Conservation (phyloP, 2,888 invertebrate species). For the Hoplodrina ambigua region DNA sequence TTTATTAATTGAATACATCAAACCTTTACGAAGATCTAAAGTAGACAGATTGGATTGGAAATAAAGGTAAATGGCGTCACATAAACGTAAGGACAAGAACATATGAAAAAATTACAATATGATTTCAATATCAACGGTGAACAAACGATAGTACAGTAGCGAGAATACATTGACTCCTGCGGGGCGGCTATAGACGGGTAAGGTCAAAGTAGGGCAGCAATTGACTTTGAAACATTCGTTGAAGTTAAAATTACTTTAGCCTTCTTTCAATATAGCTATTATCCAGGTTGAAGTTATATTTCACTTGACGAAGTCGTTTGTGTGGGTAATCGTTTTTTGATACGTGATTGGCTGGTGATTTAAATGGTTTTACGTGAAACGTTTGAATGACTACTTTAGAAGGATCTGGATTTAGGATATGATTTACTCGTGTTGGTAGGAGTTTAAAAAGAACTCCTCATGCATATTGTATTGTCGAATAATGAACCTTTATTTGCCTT, state of each 20-base stretch:
- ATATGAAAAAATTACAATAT: constrained; percentile 35
- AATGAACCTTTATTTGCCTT: neutral
- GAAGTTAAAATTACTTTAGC: constrained; percentile 28
- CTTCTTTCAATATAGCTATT: constrained; percentile 27
- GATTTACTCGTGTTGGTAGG: too few relatives aligned
- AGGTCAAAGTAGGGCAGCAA: constrained; percentile 43
- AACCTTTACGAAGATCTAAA: constrained; percentile 17
- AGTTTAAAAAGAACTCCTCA: too few relatives aligned
- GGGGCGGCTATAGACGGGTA: constrained; percentile 36
- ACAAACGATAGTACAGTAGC: constrained; percentile 36
- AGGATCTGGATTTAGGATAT: neutral
- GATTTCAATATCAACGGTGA: constrained; percentile 42
- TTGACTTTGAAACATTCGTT: constrained; percentile 42
- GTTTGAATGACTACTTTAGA: neutral
- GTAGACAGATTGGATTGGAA: constrained; percentile 14
- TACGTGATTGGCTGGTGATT: neutral
- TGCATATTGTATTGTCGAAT: too few relatives aligned
- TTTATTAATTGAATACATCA: constrained; percentile 33
- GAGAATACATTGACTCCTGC: constrained; percentile 50
- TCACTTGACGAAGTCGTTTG: constrained; percentile 9
- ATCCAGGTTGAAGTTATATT: constrained; percentile 14
- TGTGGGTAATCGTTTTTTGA: neutral
- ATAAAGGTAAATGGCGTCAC: constrained; percentile 9
- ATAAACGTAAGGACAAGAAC: constrained; percentile 21
- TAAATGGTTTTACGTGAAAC: neutral